Evolutionary conservation across 2,797 vertebrate species (phyloP), one percentile per base, ranked within the genome.

Genomic region (Pangasius macronema): DNA sequence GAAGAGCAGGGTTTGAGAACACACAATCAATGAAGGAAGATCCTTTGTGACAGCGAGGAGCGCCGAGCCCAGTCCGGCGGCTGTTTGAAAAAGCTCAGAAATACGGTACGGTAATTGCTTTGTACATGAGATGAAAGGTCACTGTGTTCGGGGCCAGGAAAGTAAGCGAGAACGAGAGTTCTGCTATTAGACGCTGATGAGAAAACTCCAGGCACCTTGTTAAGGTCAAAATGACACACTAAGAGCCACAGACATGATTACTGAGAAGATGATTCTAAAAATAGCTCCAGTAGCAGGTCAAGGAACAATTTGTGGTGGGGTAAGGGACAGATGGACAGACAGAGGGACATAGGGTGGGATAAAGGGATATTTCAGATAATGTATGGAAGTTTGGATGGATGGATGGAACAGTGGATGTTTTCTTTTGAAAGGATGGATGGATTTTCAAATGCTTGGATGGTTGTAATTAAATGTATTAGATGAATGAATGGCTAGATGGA

Each of bases 21-120:
- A 18, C 61, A 83, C 61, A 70, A 16, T 14, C 5, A 2, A 33
- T 68, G 72, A 85, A 49, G 68, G 49, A 42, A n/a, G 5, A 72
- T 85, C 0, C 61, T 49, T 83, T 63, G 73, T 83, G 88, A 84
- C 83, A 49, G 67, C 10, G n/a, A 20, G 30, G 27, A 53, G 55
- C 14, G 0, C 49, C 13, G 68, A 68, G 51, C 83, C 61, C 53
- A 61, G 22, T 61, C 79, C 57, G 2, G 22, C 5, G 63, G 83
- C 33, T 61, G 79, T 83, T 77, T 86, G 61, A 14, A 65, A 51
- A 87, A 51, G 59, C 75, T 82, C 49, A 57, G 49, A 85, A 68
- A 75, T 81, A 61, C 59, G 1, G 51, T 81, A 61, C 59, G 1
- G 51, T 81, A 82, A 86, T 76, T 59, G 73, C 49, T 81, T 88